These are phyloP conservation scores for Myotis davidii DNA, from an alignment of 2,113 vertebrate species.

Conservation along the genomic window DNA sequence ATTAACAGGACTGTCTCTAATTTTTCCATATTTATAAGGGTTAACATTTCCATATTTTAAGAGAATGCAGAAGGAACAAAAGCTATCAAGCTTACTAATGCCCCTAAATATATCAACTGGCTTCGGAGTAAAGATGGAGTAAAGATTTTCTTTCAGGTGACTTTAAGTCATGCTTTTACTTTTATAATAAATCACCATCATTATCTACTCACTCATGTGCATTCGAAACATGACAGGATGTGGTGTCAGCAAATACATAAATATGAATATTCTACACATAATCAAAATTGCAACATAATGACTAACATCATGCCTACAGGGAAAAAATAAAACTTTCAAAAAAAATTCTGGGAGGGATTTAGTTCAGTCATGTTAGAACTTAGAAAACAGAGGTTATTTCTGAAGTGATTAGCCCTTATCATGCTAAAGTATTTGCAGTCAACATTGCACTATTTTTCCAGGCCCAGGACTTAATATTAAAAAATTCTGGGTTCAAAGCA, in stretches of 20 bases:
- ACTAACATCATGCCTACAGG: constrained; percentile 77
- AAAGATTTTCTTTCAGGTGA: constrained; percentile 76
- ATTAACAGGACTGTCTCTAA: constrained; percentile 45
- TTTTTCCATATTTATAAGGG: constrained; percentile 63
- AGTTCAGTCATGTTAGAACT: constrained; percentile 48
- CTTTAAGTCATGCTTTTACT: constrained; percentile 57
- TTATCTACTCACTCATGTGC: constrained; percentile 72
- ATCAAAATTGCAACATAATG: constrained; percentile 79
- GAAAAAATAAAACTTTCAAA: constrained; percentile 76
- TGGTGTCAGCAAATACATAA: constrained; percentile 79
- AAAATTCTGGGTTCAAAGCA: background rate
- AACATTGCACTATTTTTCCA: background rate
- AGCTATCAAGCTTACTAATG: constrained; percentile 73
- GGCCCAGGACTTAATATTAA: background rate
- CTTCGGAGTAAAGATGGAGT: constrained; percentile 71
- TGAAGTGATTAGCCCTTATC: constrained; percentile 8
- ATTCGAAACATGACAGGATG: constrained; percentile 77
- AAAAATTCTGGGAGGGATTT: constrained; percentile 61
- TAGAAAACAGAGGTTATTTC: constrained; percentile 52
- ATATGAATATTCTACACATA: constrained; percentile 74
- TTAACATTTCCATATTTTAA: constrained; percentile 78
- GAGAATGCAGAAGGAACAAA: constrained; percentile 76
- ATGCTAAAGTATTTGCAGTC: background rate
- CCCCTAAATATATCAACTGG: constrained; percentile 73
- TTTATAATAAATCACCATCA: constrained; percentile 82